Conservation (phyloP, 2,797 vertebrate genomes). For the Falco concolor region DNA sequence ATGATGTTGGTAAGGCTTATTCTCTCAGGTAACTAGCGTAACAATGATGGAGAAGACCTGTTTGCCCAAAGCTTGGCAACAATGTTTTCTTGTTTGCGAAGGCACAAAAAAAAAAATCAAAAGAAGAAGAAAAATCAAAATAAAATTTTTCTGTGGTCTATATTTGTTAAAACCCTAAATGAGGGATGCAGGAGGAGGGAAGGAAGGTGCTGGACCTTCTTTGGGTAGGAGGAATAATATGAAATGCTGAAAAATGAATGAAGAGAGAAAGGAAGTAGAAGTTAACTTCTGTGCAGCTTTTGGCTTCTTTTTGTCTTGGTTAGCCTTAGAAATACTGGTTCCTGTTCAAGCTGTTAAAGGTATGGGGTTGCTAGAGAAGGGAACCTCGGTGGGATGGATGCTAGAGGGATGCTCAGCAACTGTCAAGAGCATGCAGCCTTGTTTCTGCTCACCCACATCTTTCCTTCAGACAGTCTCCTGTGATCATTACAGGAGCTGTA, state of each 20-base stretch:
- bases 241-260: neutral
- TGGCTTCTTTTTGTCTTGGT: accelerated
- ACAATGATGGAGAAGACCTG: neutral
- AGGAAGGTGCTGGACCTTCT: neutral
- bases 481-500: neutral
- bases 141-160: neutral
- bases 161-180: neutral
- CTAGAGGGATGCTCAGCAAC: neutral
- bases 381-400: neutral
- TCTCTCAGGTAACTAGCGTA: neutral
- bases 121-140: neutral
- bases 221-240: neutral
- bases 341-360: neutral
- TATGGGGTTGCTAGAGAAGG: neutral
- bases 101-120: neutral
- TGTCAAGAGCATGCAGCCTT: accelerated
- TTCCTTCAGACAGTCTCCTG: neutral
- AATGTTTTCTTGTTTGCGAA: neutral
- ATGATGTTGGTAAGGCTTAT: neutral
- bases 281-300: neutral
- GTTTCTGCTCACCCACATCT: neutral
- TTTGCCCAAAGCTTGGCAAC: neutral
- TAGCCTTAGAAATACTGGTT: neutral
- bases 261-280: neutral
- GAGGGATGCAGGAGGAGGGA: neutral